Evolutionary conservation across 2,888 invertebrate genomes (phyloP).

Genomic region (Elmis aenea): DNA sequence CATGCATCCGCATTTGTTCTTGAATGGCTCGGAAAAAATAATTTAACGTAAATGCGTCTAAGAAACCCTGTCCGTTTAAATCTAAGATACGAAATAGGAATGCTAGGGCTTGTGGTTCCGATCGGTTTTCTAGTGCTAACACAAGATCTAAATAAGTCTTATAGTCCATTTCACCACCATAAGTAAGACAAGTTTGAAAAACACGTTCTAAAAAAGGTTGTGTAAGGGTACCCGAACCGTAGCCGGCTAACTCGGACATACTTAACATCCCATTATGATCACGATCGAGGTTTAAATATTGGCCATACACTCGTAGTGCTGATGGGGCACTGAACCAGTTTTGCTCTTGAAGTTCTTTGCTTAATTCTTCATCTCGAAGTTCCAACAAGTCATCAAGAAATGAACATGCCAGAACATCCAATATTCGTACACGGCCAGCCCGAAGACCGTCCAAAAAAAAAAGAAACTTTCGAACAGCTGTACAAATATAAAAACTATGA

Average conservation of each 20-base stretch:
- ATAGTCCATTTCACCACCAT: conserved; percentile 95
- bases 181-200: conserved; percentile 92
- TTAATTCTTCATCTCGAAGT: conserved; percentile 49
- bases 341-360: conserved; percentile 78
- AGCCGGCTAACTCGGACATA: conserved; percentile 83
- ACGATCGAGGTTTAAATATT: conserved; percentile 87
- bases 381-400: conserved; percentile 90
- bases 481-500: conserved; percentile 93
- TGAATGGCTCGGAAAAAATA: conserved; percentile 93
- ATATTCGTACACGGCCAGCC: conserved; percentile 83
- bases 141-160: conserved; percentile 95
- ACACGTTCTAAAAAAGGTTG: conserved; percentile 87
- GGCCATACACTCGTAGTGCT: conserved; percentile 86
- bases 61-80: conserved; percentile 78
- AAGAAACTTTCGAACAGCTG: conserved; percentile 91
- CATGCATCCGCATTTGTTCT: conserved; percentile 81
- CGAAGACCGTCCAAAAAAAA: conserved; percentile 90
- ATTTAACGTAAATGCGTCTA: conserved; percentile 86
- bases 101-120: conserved; percentile 85
- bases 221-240: conserved; percentile 86
- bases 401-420: conserved; percentile 86
- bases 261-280: conserved; percentile 96
- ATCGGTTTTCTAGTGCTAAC: conserved; percentile 84
- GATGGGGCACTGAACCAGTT: conserved; percentile 91
- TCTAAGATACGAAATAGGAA: conserved; percentile 90